Base-by-base conservation (phyloP, 2,797 vertebrate genomes). In the Rhinichthys osculus region DNA sequence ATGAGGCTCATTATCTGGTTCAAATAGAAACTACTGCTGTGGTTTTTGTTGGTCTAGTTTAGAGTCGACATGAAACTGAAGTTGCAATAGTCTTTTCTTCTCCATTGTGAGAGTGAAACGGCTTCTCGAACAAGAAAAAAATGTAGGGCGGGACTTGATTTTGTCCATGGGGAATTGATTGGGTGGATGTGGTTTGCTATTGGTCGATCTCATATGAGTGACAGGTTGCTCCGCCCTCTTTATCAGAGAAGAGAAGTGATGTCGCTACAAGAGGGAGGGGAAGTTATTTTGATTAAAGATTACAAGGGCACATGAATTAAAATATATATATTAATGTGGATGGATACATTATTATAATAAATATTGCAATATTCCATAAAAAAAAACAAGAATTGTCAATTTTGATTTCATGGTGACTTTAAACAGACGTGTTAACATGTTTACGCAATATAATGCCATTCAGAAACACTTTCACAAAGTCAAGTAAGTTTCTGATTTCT, bases 1-100 rank as follows among this genome's bases (percentile, higher is more conserved):
- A 21, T 30, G 50, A 40, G 80, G 27, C 80, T 82, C 35, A 42
- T 72, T 72, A 59, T 72, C 67, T 40, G 14, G 16, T 30, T 82
- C 16, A 69, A 11, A 71, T 23, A 27, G 67, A 40, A 23, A 30
- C 38, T 33, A 30, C 38, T 44, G 35, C 50, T 54, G 69, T 19
- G 19, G 38, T 42, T 69, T 71, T 59, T 8, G 3, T 82, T 69
- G 67, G 50, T 4, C 69, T 82, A 2, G 23, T 33, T 66, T 66
- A 17, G 62, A 66, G 27, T 3, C 7, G 27, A 7, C 62, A 33
- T 17, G 23, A 59, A n/a, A n/a, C 10, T 59, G 9, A 59, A 59
- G 57, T 11, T 23, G 27, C 5, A 30, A 7, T 66, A 33, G 27
- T 64, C 27, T 30, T 64, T 64, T 64, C 62, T 64, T 64, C 13